Evolutionary conservation across 2,113 vertebrate genomes (phyloP), one percentile per base, ranked within the genome.

Genomic region (Panthera tigris): DNA sequence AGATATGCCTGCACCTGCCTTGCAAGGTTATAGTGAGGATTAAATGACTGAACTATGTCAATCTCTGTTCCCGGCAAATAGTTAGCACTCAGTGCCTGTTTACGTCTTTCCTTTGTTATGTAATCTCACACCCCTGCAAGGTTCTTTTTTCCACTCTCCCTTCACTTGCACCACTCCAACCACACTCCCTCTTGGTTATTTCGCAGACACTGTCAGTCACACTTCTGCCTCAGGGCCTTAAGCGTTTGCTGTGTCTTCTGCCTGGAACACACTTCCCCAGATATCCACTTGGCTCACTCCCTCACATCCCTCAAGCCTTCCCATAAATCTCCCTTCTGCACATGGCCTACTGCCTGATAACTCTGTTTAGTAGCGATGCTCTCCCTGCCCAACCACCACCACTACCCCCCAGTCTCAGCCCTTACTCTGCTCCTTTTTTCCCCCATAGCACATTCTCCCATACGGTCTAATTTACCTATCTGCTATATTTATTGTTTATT

Each of bases 401-500:
- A n/a, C 57, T 4, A 3, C 68, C 36, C 33, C 36, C 36, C 74
- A 31, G 8, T 21, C 55, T 73, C 55, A 81, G 36, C 18, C 55
- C 41, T 86, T 29, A 31, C 15, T 31, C 57, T 16, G 52, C 25
- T 91, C 13, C 23, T 31, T 55, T 61, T 66, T 71, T 3, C 57
- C 69, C n/a, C 50, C 41, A 21, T 39, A 80, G 39, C 13, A 41
- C 55, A 16, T 95, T 61, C 50, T 66, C 11, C 36, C 16, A 41
- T 63, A 69, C 7, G 41, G 48, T 29, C 57, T 71, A 50, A 23
- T 79, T 71, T 27, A 27, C 66, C 76, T 87, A 41, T 39, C 80
- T 87, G 69, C 10, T 84, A 11, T 27, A 18, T 68, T 61, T 92
- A 68, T 79, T 81, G 27, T 96, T 89, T 57, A 63, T 18, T 36